Base-by-base conservation (phyloP, 2,113 vertebrate genomes). In the Myxocyprinus asiaticus region DNA sequence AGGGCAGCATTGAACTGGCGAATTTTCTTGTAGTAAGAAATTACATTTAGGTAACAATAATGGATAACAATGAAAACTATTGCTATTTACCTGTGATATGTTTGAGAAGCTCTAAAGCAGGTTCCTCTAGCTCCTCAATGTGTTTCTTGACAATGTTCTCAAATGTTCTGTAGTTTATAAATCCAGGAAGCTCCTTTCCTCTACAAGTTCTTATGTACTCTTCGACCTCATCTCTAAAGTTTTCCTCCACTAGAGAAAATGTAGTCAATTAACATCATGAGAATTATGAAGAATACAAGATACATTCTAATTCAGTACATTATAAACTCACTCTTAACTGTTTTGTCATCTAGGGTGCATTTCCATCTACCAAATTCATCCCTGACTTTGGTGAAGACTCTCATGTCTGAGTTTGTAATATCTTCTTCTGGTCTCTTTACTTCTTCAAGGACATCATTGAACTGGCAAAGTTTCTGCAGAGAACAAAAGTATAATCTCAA, bases 151-250 rank as follows among this genome's bases (percentile, higher is more conserved):
- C 9, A 2, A 94, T 87, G 1, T 67, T 83, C 72, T 94, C 94
- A 76, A 94, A 94, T 0, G 87, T 91, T 56, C 22, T 90, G 56
- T 90, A 93, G 67, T 83, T 94, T 76, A 81, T 77, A 76, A 94
- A 94, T 1, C 91, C 92, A 0, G 89, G 89, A 62, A 94, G 88
- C 78, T 94, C 93, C 66, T 88, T 71, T 1, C 93, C 93, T 6
- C 91, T 90, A 17, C 85, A 88, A 15, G 11, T 84, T 0, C 72
- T 79, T 79, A 91, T 87, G 0, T 88, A 93, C 47, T 65, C 78
- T n/a, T 8, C 2, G 1, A 83, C 76, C 64, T 86, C 82, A 0
- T 1, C 2, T 0, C 14, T 15, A 0, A 89, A 33, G 0, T 0
- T 3, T 0, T 84, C n/a, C 44, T 81, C 75, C 61, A 83, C 93